Evolutionary conservation across 2,797 vertebrate genomes (phyloP).

Genomic region (Loriculus beryllinus): DNA sequence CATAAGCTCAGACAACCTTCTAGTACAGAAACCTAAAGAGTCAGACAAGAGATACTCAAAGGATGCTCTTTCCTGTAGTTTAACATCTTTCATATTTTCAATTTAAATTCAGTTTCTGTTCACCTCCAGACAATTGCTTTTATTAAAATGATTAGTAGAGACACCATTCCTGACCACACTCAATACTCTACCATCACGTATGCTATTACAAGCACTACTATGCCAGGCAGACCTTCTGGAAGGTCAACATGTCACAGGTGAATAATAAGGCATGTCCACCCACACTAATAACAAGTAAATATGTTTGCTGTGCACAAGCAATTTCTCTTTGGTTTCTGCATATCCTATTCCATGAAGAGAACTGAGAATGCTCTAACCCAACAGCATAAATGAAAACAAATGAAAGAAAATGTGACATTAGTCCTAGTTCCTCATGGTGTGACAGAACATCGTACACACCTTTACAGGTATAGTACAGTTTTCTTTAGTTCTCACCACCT

Average conservation of each 20-base stretch:
- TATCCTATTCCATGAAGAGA: not conserved
- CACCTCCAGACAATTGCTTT: slow-evolving; percentile 3
- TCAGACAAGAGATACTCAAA: not conserved
- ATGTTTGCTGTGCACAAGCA: not conserved
- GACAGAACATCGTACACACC: not conserved
- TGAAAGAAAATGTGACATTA: not conserved
- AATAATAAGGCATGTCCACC: slow-evolving; percentile 22
- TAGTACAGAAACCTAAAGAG: not conserved
- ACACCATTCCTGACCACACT: slow-evolving; percentile 16
- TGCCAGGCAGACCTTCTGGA: slow-evolving; percentile 25
- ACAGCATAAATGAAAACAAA: not conserved
- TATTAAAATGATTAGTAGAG: slow-evolving; percentile 37
- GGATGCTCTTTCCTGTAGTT: not conserved
- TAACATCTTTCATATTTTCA: not conserved
- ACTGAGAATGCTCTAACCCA: not conserved
- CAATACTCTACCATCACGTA: not conserved
- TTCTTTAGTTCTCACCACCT: not conserved
- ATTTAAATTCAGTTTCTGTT: slow-evolving; percentile 46
- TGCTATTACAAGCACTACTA: not conserved
- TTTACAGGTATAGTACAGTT: not conserved
- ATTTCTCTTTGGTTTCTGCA: not conserved
- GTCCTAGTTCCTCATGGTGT: not conserved
- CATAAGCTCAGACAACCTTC: not conserved
- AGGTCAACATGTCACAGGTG: not conserved
- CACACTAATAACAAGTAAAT: slow-evolving; percentile 1